Evolutionary conservation across 2,113 vertebrate species (phyloP).

Genomic region (Sceloporus tristichus): DNA sequence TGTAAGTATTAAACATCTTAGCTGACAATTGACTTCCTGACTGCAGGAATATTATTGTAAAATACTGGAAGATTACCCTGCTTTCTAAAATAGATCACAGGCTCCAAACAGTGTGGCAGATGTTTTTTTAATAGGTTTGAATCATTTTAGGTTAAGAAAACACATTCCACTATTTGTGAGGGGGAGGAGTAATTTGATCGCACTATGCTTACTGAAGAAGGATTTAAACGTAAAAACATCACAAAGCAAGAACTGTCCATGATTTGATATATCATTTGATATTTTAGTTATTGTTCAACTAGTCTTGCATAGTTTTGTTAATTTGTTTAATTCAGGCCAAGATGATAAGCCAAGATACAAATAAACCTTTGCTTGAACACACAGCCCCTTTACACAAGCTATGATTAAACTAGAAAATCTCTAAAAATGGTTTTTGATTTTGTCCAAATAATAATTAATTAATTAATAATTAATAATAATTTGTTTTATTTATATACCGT

Average conservation of each 20-base stretch:
- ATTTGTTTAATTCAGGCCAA: background rate
- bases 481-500: too few relatives aligned
- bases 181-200: background rate
- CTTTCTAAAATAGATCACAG: background rate
- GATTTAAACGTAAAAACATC: background rate
- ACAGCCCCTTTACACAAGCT: background rate
- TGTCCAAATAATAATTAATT: background rate
- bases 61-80: background rate
- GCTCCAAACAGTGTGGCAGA: background rate
- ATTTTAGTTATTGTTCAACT: background rate
- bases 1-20: background rate
- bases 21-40: background rate
- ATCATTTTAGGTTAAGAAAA: background rate
- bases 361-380: background rate
- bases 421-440: background rate
- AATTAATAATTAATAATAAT: too few relatives aligned
- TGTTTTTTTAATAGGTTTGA: conserved; percentile 5
- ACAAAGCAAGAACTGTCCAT: background rate
- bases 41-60: background rate
- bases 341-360: background rate
- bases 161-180: too few relatives aligned
- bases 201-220: background rate
- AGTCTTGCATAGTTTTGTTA: background rate
- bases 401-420: background rate
- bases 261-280: background rate